Percentiles rank a stretch among this genome's conserved stretches.
phyloP scores from a whole-genome alignment of 92 coral and sea anemone species.

The Phenganax marumi region DNA sequence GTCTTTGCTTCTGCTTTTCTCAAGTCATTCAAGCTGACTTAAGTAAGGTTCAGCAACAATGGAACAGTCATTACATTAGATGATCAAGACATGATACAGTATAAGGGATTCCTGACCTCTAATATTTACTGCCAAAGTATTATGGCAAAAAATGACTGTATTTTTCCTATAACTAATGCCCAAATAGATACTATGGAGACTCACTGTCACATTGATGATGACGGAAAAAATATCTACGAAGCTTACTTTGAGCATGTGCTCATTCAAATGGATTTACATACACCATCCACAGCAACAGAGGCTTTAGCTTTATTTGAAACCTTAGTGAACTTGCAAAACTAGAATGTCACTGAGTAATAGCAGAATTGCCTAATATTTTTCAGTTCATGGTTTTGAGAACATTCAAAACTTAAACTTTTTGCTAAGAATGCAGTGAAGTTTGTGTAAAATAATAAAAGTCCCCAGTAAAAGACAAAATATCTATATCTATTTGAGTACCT shows the following conservation, averaged over 20 bases:
- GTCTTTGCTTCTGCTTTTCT: constrained; percentile 22
- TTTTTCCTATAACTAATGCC: not conserved
- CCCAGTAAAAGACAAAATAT: not conserved
- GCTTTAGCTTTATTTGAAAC: constrained; percentile 4
- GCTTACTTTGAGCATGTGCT: not conserved
- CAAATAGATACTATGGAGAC: constrained; percentile 10
- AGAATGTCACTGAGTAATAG: not conserved
- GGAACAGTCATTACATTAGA: constrained; percentile 36
- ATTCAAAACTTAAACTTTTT: not conserved
- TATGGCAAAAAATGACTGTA: constrained; percentile 8
- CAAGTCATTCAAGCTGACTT: constrained; percentile 20
- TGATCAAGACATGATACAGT: constrained; percentile 19
- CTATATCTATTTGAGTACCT: not conserved
- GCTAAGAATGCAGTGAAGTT: not conserved
- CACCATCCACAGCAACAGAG: constrained; percentile 1
- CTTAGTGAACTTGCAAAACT: not conserved
- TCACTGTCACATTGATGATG: not conserved
- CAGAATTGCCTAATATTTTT: not conserved
- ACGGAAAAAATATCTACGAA: not conserved
- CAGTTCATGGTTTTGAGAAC: too few relatives aligned
- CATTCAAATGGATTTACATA: not conserved
- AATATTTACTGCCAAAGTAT: constrained; percentile 20
- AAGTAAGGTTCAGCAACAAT: not conserved
- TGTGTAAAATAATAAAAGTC: too few relatives aligned
- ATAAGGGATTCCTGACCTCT: constrained; percentile 17